These are phyloP conservation scores for Ophioninae sp. DNA, from an alignment of 2,888 invertebrate species.

Conservation along the genomic window DNA sequence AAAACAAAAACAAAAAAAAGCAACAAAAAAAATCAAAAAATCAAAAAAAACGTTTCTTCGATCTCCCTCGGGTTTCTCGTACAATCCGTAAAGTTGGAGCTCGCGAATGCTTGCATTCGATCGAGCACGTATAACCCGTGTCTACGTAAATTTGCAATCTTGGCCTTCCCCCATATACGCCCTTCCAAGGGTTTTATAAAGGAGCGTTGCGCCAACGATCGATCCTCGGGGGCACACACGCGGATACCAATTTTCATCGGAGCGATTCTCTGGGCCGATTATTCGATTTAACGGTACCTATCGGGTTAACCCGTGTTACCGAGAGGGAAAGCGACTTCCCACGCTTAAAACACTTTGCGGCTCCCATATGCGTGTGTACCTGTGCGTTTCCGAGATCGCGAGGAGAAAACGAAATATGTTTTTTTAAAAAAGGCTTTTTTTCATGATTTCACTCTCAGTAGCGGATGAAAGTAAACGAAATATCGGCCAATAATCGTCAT, in stretches of 20 bases:
- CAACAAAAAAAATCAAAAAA: neutral
- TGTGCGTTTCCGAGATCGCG: neutral
- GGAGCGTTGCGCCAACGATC: constrained; percentile 42
- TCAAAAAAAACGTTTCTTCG: constrained; percentile 4
- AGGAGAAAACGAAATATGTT: too few species aligned
- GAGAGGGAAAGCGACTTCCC: constrained; percentile 57
- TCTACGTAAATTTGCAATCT: constrained; percentile 49
- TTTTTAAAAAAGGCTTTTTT: too few species aligned
- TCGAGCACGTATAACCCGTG: constrained; percentile 27
- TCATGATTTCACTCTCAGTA: neutral
- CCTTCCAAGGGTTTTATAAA: constrained; percentile 22
- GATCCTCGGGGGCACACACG: constrained; percentile 54
- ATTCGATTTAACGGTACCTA: constrained; percentile 54
- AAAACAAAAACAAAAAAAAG: constrained; percentile 13
- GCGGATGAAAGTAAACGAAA: neutral
- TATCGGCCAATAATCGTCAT: neutral
- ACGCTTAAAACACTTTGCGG: constrained; percentile 41
- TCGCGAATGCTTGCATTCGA: constrained; percentile 22
- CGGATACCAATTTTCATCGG: constrained; percentile 58
- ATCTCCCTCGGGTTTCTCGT: constrained; percentile 3
- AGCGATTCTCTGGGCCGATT: constrained; percentile 43
- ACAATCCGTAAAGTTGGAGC: constrained; percentile 14
- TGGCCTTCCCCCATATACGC: neutral
- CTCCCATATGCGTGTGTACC: neutral
- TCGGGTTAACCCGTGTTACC: constrained; percentile 49